Conservation (phyloP, 2,113 vertebrate genomes). For the Callipepla californica region DNA sequence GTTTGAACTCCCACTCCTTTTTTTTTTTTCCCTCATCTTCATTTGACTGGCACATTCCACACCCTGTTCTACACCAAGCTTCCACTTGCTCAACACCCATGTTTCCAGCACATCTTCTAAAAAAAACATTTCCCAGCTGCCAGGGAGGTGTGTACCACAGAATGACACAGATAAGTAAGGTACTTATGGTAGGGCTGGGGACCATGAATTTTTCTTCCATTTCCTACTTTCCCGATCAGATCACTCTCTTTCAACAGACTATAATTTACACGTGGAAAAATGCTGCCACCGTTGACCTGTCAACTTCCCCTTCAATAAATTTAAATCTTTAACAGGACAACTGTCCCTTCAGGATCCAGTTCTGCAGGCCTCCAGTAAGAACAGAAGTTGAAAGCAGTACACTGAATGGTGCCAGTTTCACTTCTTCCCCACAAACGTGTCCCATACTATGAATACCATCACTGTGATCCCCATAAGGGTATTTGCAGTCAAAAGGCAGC, state of each 20-base stretch:
- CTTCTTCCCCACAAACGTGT: neutral
- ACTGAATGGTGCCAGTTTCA: neutral
- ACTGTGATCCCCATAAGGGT: neutral
- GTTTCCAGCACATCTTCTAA: slow-evolving; percentile 21
- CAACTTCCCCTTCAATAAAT: neutral
- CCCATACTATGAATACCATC: neutral
- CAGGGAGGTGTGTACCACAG: neutral
- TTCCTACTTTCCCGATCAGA: neutral
- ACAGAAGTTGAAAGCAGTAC: neutral
- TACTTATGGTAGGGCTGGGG: neutral
- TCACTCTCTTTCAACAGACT: neutral
- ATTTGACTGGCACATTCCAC: slow-evolving; percentile 29
- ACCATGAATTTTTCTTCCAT: neutral
- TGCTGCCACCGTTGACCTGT: neutral
- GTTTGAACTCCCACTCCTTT: neutral
- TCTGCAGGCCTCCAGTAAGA: neutral
- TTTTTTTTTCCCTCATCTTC: neutral
- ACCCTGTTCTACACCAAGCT: slow-evolving; percentile 18
- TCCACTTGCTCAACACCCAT: slow-evolving; percentile 1
- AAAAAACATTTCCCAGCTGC: slow-evolving; percentile 47
- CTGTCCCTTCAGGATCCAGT: neutral
- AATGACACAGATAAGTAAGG: neutral
- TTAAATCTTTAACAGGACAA: neutral
- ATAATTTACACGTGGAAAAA: fast-evolving
- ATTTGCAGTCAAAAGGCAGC: neutral